A percentile compares a stretch with the other conserved stretches of the same genome.
Evolutionary conservation across 2,113 vertebrate species (phyloP).

Genomic region (Gymnocephalus cernua): DNA sequence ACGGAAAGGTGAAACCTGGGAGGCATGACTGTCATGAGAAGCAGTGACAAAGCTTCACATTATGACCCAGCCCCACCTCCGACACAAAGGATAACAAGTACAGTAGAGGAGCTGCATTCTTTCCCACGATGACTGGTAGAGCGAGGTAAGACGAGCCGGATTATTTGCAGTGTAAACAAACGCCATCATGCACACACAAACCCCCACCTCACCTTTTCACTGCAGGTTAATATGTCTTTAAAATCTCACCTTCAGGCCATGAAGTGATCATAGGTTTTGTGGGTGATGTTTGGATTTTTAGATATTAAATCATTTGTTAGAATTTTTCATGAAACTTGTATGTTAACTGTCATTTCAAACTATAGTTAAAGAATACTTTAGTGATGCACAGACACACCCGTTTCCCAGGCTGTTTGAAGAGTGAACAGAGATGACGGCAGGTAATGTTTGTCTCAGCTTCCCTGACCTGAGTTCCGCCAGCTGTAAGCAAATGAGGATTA

Average conservation of each 20-base stretch:
- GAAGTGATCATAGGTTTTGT: background rate
- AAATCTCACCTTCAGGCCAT: background rate
- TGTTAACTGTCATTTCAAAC: background rate
- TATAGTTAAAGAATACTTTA: background rate
- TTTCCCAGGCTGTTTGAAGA: slow-evolving; percentile 41
- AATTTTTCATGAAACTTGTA: background rate
- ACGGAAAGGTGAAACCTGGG: slow-evolving; percentile 69
- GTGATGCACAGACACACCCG: slow-evolving; percentile 21
- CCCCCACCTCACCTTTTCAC: slow-evolving; percentile 39
- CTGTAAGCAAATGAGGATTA: slow-evolving; percentile 46
- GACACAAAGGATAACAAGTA: slow-evolving; percentile 69
- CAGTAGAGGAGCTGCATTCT: slow-evolving; percentile 77
- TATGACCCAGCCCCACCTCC: slow-evolving; percentile 66
- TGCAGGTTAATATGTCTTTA: slow-evolving; percentile 33
- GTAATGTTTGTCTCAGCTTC: slow-evolving; percentile 24
- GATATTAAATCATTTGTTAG: background rate
- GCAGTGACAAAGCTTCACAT: slow-evolving; percentile 39
- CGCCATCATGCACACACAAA: slow-evolving; percentile 10
- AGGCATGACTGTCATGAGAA: slow-evolving; percentile 67
- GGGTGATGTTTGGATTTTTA: background rate
- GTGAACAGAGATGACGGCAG: slow-evolving; percentile 40
- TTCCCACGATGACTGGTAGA: slow-evolving; percentile 78
- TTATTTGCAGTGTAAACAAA: slow-evolving; percentile 68
- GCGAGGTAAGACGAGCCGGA: slow-evolving; percentile 70
- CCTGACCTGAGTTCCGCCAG: slow-evolving; percentile 18